Conservation (phyloP, 2,113 vertebrate genomes). For the Zootoca vivipara region DNA sequence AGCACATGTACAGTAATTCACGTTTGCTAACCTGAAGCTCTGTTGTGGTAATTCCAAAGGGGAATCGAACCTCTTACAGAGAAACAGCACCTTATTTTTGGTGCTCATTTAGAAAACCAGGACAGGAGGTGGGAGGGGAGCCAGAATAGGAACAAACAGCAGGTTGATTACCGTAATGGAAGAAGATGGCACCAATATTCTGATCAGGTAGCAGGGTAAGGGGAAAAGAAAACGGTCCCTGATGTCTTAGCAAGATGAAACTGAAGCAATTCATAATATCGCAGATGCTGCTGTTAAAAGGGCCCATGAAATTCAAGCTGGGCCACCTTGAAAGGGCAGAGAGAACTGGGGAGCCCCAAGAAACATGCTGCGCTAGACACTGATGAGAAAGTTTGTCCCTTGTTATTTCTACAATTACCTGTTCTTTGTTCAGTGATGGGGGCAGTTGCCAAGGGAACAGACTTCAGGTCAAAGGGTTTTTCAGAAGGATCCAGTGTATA, state of each 20-base stretch:
- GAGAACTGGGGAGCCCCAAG: neutral
- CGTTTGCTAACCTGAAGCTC: neutral
- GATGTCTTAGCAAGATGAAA: conserved; percentile 1
- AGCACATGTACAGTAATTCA: neutral
- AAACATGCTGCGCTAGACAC: neutral
- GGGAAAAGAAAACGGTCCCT: conserved; percentile 29
- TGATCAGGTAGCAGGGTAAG: conserved; percentile 30
- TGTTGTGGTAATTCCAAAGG: neutral
- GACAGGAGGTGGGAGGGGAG: neutral
- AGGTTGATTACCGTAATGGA: conserved; percentile 27
- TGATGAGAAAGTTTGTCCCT: conserved; percentile 1
- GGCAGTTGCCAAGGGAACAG: conserved; percentile 81
- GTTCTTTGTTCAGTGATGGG: conserved; percentile 76
- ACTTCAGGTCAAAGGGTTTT: conserved; percentile 84
- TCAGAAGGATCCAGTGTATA: conserved; percentile 83
- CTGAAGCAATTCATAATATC: conserved; percentile 30
- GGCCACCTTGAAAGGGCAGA: neutral
- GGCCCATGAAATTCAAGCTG: neutral
- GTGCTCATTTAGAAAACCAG: conserved; percentile 6
- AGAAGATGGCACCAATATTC: conserved; percentile 4
- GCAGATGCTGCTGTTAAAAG: neutral
- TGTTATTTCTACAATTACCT: conserved; percentile 60
- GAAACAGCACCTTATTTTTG: neutral
- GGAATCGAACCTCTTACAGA: neutral
- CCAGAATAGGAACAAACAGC: conserved; percentile 30